Percentiles rank a stretch among this genome's conserved stretches.
These are phyloP conservation scores for Dynastes grantii DNA, from an alignment of 2,888 invertebrate species.

Conservation along the genomic window DNA sequence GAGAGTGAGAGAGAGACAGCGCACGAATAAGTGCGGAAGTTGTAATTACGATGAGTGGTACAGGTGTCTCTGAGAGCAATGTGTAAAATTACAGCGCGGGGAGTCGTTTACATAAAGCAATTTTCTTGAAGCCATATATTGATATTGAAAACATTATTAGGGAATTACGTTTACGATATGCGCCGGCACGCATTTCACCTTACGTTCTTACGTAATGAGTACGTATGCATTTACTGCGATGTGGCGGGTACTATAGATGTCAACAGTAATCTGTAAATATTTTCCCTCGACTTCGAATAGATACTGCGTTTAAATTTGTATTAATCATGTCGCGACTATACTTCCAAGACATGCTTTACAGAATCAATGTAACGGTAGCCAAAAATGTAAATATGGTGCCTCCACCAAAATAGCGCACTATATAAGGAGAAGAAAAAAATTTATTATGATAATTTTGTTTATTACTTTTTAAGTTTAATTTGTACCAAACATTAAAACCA, in stretches of 20 bases:
- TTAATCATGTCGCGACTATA: too few species aligned
- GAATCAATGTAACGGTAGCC: too few species aligned
- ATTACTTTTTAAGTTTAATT: too few species aligned
- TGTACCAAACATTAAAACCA: too few species aligned
- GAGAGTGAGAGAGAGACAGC: neutral
- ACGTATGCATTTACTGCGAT: slow-evolving; percentile 11
- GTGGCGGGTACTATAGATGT: slow-evolving; percentile 1
- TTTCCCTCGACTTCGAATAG: neutral
- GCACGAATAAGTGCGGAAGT: slow-evolving; percentile 56
- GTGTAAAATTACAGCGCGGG: slow-evolving; percentile 63
- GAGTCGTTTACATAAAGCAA: slow-evolving; percentile 64
- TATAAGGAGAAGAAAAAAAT: too few species aligned
- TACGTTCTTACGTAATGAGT: slow-evolving; percentile 34
- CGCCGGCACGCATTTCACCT: neutral
- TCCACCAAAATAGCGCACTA: too few species aligned
- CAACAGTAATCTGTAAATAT: slow-evolving; percentile 35
- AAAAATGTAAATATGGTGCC: too few species aligned
- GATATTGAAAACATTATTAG: slow-evolving; percentile 59
- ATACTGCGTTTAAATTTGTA: neutral
- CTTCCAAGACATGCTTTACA: too few species aligned
- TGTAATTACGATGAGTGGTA: slow-evolving; percentile 66
- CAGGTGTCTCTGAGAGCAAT: slow-evolving; percentile 62
- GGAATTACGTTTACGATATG: slow-evolving; percentile 57
- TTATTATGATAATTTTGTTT: too few species aligned
- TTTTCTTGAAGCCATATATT: slow-evolving; percentile 60